Conservation (phyloP, 2,797 vertebrate genomes). For the Epinephelus coioides region DNA sequence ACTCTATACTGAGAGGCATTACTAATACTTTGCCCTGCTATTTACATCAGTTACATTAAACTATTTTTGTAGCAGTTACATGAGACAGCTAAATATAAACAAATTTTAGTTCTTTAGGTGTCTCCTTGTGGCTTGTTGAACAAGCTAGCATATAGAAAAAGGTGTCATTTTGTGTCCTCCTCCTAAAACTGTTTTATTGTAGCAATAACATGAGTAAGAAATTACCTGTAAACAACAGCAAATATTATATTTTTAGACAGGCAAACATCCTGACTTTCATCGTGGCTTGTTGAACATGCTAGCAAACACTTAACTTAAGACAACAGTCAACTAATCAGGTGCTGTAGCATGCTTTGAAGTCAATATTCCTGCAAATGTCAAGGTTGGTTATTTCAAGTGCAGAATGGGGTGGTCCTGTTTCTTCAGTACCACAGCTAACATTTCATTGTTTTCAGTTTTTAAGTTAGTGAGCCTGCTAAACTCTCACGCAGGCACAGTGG, state of each 20-base stretch:
- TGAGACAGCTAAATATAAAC: background rate
- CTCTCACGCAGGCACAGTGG: background rate
- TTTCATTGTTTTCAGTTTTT: no score
- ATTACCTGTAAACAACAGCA: background rate
- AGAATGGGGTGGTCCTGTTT: no score
- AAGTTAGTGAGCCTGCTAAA: background rate
- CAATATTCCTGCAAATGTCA: background rate
- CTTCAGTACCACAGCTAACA: no score
- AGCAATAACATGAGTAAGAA: background rate
- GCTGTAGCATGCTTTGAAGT: background rate
- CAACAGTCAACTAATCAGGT: background rate
- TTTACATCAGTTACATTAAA: background rate
- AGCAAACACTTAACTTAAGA: background rate
- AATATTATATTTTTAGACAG: background rate
- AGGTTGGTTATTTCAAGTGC: background rate
- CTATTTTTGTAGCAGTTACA: background rate
- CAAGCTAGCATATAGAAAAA: background rate
- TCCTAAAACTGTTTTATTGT: background rate
- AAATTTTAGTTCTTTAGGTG: background rate
- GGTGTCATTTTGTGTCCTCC: background rate
- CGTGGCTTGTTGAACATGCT: background rate
- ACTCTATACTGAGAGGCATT: no score
- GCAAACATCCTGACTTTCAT: background rate
- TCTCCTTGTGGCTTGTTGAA: background rate
- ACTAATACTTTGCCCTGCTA: background rate